These are phyloP conservation scores for Halocynthia roretzi DNA, from an alignment of 23 tunicate genomes.

Conservation along the genomic window DNA sequence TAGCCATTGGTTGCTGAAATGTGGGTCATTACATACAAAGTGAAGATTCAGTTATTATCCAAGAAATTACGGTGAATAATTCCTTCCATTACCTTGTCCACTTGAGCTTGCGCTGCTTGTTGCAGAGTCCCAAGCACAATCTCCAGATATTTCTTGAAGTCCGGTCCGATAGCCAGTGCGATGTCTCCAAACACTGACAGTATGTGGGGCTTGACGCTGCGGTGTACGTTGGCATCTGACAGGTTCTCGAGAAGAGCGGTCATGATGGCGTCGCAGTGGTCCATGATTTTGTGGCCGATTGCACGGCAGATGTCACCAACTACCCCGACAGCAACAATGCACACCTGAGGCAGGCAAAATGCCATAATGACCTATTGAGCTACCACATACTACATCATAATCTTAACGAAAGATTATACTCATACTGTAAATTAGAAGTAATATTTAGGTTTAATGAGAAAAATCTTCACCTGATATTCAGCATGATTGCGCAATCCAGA, in stretches of 20 bases:
- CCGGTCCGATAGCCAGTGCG: constrained; percentile 80
- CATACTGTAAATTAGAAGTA: too few relatives aligned
- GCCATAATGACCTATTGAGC: neutral
- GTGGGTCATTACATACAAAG: too few relatives aligned
- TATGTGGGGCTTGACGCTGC: constrained; percentile 96
- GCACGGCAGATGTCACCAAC: constrained; percentile 94
- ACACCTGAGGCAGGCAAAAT: constrained; percentile 36
- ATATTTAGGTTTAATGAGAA: neutral
- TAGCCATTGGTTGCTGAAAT: too few relatives aligned
- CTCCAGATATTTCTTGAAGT: constrained; percentile 69
- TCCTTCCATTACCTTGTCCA: constrained; percentile 48
- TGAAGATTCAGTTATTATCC: too few relatives aligned
- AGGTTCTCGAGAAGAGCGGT: constrained; percentile 56
- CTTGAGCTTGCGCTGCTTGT: constrained; percentile 87
- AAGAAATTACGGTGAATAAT: too few relatives aligned
- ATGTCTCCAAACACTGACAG: constrained; percentile 91
- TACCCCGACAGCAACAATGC: constrained; percentile 99
- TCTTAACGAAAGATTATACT: too few relatives aligned
- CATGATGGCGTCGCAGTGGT: constrained; percentile 88
- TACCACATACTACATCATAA: too few relatives aligned
- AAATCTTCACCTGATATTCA: constrained; percentile 64
- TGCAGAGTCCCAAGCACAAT: constrained; percentile 82
- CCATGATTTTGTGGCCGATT: constrained; percentile 43
- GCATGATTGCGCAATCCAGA: constrained; percentile 68
- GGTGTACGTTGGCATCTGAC: constrained; percentile 70